Evolutionary conservation across 2,888 invertebrate species (phyloP), one percentile per base, ranked within the genome.

Genomic region (Glaucopsyche alexis): DNA sequence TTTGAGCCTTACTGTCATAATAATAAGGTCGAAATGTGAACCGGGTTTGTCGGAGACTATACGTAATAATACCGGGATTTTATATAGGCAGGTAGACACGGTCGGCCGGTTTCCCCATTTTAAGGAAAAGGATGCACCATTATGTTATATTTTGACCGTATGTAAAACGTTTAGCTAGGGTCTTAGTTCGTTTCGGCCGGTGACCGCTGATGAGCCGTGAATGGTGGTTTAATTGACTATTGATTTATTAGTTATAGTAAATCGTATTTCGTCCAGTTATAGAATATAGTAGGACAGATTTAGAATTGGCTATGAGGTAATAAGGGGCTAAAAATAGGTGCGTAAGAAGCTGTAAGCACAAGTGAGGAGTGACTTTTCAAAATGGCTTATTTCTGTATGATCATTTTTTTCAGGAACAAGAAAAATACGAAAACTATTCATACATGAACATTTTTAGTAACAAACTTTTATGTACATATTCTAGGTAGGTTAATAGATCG

Each of bases 71-170:
- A 83, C 86, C 81, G 86, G 89, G 92, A 91, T 91, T 91, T 90
- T 80, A 86, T 88, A 84, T 85, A 83, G 82, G 79, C 89, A 90
- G 89, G 90, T 89, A 89, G 88, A 80, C 84, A 91, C 87, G 92
- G 89, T 89, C 90, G 89, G 90, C 79, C 87, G 91, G 81, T 83
- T 89, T 85, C 92, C 92, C 92, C 79, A 85, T 84, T 87, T 84
- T 79, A 77, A 82, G 72, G 82, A 84, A 79, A 84, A 90, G 92
- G 90, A 90, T 88, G 91, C 78, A 82, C 83, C 78, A 78, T 79
- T 81, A 78, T 81, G 77, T 84, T 84, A 85, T 82, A 82, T 79
- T 83, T 87, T 84, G 83, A 81, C 81, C 80, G 79, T 82, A 83
- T 84, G 82, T 83, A 82, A 81, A 83, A 83, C 77, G 80, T 84